A percentile compares a stretch with the other conserved stretches of the same genome.
These are phyloP conservation scores for Graphium colonna DNA, from an alignment of 2,888 invertebrate genomes.

Conservation along the genomic window DNA sequence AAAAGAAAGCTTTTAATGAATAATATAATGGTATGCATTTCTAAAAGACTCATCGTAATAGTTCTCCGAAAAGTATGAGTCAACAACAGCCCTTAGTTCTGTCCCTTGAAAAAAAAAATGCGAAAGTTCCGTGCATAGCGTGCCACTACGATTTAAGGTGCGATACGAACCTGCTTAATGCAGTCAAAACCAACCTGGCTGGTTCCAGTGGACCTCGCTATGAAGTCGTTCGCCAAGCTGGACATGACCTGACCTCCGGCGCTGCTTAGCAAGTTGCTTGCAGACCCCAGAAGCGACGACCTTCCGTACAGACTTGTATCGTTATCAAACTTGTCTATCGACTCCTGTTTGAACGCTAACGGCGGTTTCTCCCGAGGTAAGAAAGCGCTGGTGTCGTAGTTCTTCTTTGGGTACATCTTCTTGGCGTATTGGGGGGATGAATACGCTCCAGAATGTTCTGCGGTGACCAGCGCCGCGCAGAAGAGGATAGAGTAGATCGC, in stretches of 20 bases:
- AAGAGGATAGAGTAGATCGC: conserved; percentile 44
- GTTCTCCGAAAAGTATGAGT: conserved; percentile 11
- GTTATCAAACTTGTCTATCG: conserved; percentile 55
- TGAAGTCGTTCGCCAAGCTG: conserved; percentile 83
- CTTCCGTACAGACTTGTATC: conserved; percentile 52
- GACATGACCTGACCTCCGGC: conserved; percentile 77
- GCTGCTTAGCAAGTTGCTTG: conserved; percentile 64
- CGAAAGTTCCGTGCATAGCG: conserved; percentile 34
- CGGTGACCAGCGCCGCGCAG: conserved; percentile 36
- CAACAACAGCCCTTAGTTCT: neutral
- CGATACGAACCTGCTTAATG: conserved; percentile 74
- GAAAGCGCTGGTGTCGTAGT: conserved; percentile 51
- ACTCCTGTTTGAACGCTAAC: conserved; percentile 44
- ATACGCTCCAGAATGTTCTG: conserved; percentile 72
- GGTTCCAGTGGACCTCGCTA: conserved; percentile 84
- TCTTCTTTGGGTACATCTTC: conserved; percentile 63
- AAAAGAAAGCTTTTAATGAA: neutral
- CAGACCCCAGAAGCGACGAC: conserved; percentile 60
- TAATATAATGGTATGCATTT: conserved; percentile 8
- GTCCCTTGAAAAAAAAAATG: conserved; percentile 24
- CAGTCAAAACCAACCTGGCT: conserved; percentile 84
- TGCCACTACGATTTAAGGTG: conserved; percentile 53
- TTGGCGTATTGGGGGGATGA: conserved; percentile 76
- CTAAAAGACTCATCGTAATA: neutral
- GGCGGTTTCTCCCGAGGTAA: conserved; percentile 57